phyloP scores from a whole-genome alignment of 2,113 vertebrate species.

The Indicator maculatus region DNA sequence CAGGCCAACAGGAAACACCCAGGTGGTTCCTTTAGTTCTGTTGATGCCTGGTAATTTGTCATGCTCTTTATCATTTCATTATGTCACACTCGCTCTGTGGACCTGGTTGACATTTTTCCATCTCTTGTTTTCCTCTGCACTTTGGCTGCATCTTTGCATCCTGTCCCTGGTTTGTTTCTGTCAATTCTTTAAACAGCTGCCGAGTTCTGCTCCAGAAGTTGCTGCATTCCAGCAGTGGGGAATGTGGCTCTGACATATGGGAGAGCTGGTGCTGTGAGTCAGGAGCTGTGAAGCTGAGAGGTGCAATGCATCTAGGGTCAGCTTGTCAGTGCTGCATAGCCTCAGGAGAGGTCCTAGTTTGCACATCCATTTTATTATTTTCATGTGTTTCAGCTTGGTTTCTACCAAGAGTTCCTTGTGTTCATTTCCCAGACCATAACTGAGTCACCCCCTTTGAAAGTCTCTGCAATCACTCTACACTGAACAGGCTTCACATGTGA shows the following conservation, averaged over 20 bases:
- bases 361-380: constrained; percentile 50
- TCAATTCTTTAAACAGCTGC: constrained; percentile 68
- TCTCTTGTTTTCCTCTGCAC: constrained; percentile 19
- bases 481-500: constrained; percentile 2
- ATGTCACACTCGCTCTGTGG: background rate
- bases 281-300: constrained; percentile 50
- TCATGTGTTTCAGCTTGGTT: background rate
- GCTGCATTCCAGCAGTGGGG: constrained; percentile 58
- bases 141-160: constrained; percentile 12
- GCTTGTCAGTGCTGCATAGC: background rate
- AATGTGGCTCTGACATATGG: constrained; percentile 60
- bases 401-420: constrained; percentile 26
- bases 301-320: constrained; percentile 40
- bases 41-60: background rate
- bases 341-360: background rate
- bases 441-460: background rate
- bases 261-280: constrained; percentile 31
- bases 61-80: background rate
- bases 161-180: constrained; percentile 62
- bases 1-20: background rate
- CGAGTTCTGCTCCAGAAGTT: constrained; percentile 61
- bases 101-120: constrained; percentile 3
- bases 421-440: background rate
- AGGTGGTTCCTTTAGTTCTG: background rate
- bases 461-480: constrained; percentile 6